phyloP scores from a whole-genome alignment of 2,888 invertebrate genomes.

The Amblyjoppa fuscipennis region DNA sequence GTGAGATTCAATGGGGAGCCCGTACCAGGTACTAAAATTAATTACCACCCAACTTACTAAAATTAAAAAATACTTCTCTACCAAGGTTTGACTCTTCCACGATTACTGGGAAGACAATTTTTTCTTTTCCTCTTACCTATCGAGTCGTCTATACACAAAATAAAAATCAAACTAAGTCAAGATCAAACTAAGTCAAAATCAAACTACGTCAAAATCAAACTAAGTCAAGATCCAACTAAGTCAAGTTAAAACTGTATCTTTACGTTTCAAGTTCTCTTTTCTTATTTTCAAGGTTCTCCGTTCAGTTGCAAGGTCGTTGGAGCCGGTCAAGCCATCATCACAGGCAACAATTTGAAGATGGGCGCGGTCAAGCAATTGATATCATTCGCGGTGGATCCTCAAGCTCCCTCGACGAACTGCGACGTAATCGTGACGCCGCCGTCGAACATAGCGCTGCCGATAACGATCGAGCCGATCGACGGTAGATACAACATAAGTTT shows the following conservation, averaged over 20 bases:
- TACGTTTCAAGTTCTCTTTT: neutral
- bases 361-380: slow-evolving; percentile 90
- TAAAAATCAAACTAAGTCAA: too few species aligned
- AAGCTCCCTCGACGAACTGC: slow-evolving; percentile 81
- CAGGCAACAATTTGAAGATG: slow-evolving; percentile 90
- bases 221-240: too few species aligned
- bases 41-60: too few species aligned
- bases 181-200: too few species aligned
- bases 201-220: too few species aligned
- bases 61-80: too few species aligned
- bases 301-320: slow-evolving; percentile 94
- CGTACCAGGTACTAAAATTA: slow-evolving; percentile 86
- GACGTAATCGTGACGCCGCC: slow-evolving; percentile 91
- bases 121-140: too few species aligned
- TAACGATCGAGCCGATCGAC: slow-evolving; percentile 89
- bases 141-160: too few species aligned
- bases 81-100: too few species aligned
- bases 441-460: slow-evolving; percentile 92
- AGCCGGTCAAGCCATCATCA: slow-evolving; percentile 88
- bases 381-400: slow-evolving; percentile 87
- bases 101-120: too few species aligned
- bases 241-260: too few species aligned
- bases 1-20: slow-evolving; percentile 92
- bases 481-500: slow-evolving; percentile 92
- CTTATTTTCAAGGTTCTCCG: slow-evolving; percentile 91